Conservation (phyloP, 2,113 vertebrate species). For the Gasterosteus nipponicus region DNA sequence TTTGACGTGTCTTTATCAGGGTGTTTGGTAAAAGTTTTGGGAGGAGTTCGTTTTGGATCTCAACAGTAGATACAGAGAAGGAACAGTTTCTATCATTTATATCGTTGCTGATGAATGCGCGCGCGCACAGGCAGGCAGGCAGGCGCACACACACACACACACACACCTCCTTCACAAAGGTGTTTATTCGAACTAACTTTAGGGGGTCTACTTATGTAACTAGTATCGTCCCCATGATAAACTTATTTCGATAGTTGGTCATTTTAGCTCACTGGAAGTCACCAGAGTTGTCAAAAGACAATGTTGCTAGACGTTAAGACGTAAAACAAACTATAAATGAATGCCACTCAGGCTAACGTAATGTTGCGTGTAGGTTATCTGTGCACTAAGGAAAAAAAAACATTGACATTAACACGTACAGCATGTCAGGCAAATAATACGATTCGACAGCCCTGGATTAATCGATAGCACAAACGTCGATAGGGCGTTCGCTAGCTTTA, state of each 20-base stretch:
- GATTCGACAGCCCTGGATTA: background rate
- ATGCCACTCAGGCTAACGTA: background rate
- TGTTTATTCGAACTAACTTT: background rate
- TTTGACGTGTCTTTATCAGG: background rate
- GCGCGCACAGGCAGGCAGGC: too few species aligned
- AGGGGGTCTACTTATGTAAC: background rate
- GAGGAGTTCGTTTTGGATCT: background rate
- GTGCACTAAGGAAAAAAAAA: background rate
- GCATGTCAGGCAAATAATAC: background rate
- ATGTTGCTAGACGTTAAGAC: background rate
- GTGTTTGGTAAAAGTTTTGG: background rate
- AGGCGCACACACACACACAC: too few species aligned
- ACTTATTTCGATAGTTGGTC: background rate
- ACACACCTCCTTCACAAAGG: too few species aligned
- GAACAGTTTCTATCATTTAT: background rate
- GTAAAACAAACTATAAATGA: background rate
- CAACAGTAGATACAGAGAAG: background rate
- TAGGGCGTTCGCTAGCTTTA: conserved; percentile 37
- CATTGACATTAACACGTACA: background rate
- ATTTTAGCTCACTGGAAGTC: background rate
- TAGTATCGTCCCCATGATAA: background rate
- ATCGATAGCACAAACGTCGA: background rate
- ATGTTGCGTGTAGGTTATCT: background rate
- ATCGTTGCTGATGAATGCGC: background rate
- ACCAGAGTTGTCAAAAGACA: background rate